phyloP scores from a whole-genome alignment of 2,888 invertebrate species.

The Caenorhabditis wallacei region DNA sequence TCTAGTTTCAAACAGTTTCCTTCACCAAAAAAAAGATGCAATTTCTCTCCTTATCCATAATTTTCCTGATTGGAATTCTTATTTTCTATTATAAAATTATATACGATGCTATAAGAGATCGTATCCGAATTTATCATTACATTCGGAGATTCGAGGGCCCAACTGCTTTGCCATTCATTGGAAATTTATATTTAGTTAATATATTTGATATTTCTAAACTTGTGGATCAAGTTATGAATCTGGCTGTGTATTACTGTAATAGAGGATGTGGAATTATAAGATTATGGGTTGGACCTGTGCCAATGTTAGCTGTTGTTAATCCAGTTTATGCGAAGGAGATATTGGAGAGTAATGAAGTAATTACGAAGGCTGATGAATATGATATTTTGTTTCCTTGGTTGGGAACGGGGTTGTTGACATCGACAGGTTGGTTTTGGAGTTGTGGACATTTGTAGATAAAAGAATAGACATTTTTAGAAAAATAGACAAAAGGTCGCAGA shows the following conservation, averaged over 20 bases:
- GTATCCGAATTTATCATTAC: constrained; percentile 42
- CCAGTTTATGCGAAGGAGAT: constrained; percentile 73
- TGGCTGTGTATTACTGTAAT: constrained; percentile 37
- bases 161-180: constrained; percentile 46
- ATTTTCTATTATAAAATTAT: constrained; percentile 50
- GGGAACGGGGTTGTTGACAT: constrained; percentile 85
- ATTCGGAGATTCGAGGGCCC: constrained; percentile 50
- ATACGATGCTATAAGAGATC: constrained; percentile 35
- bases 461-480: too few relatives aligned
- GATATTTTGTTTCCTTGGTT: constrained; percentile 84
- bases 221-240: constrained; percentile 17
- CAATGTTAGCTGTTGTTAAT: constrained; percentile 66
- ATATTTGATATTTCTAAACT: constrained; percentile 41
- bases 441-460: too few relatives aligned
- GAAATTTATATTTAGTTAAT: constrained; percentile 52
- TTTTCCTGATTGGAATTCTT: constrained; percentile 22
- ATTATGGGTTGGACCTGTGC: constrained; percentile 72
- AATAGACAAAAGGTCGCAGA: too few relatives aligned
- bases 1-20: neutral
- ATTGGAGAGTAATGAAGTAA: constrained; percentile 81
- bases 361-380: constrained; percentile 84
- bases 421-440: constrained; percentile 47
- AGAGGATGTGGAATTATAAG: constrained; percentile 25
- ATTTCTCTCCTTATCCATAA: neutral
- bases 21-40: constrained; percentile 32